Conservation (phyloP, 2,113 vertebrate species). For the Hemiscyllium ocellatum region DNA sequence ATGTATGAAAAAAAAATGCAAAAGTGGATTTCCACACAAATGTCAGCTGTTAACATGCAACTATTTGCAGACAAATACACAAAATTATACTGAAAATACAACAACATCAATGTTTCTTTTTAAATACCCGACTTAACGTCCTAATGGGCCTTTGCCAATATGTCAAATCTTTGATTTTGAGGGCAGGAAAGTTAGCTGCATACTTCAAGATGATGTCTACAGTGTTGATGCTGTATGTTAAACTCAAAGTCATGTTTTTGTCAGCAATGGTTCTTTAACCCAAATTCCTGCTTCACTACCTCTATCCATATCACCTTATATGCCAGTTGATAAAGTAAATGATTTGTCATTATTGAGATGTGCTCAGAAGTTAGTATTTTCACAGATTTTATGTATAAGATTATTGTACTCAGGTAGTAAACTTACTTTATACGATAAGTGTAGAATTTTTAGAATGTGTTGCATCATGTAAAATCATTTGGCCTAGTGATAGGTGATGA, state of each 20-base stretch:
- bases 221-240: conserved; percentile 9
- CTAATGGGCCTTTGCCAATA: neutral
- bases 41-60: neutral
- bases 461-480: neutral
- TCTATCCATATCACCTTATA: neutral
- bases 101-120: conserved; percentile 1
- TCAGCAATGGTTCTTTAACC: neutral
- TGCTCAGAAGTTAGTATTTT: neutral
- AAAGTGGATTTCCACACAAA: neutral
- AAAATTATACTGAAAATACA: neutral
- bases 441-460: neutral
- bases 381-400: neutral
- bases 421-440: neutral
- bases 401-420: neutral
- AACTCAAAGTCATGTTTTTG: neutral
- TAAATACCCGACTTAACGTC: neutral
- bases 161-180: conserved; percentile 9
- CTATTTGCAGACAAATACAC: neutral
- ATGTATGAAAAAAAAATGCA: neutral
- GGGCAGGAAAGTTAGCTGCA: neutral
- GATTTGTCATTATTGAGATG: neutral
- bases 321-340: neutral
- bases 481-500: neutral
- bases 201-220: neutral
- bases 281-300: neutral